Conservation (phyloP, 2,888 invertebrate genomes). For the Dusona sp. region DNA sequence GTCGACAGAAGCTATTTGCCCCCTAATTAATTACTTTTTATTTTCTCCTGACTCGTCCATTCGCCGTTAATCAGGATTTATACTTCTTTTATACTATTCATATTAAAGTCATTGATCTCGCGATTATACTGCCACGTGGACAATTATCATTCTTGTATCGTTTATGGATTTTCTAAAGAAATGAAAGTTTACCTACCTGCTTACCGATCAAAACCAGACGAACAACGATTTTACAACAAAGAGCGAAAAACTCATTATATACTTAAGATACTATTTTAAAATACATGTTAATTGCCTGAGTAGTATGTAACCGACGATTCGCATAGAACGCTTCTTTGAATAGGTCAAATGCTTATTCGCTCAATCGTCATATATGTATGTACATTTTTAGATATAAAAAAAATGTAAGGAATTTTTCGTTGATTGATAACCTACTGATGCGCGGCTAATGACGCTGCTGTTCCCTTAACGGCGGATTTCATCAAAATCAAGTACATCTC, state of each 20-base stretch:
- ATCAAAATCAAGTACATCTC: too few relatives aligned
- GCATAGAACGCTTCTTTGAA: constrained; percentile 49
- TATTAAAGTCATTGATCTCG: constrained; percentile 54
- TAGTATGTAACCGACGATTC: constrained; percentile 29
- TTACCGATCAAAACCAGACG: background rate
- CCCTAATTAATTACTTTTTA: constrained; percentile 68
- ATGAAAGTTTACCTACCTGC: too few relatives aligned
- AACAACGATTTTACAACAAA: constrained; percentile 15
- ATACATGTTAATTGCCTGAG: constrained; percentile 28
- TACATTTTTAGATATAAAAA: constrained; percentile 14
- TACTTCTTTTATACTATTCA: constrained; percentile 9
- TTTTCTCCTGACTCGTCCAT: background rate
- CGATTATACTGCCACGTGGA: constrained; percentile 24
- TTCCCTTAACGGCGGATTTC: constrained; percentile 11
- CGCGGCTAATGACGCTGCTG: background rate
- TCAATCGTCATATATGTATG: constrained; percentile 7
- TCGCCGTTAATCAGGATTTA: constrained; percentile 10
- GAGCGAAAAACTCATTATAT: constrained; percentile 26
- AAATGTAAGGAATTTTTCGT: background rate
- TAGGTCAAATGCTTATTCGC: constrained; percentile 29
- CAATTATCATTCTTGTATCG: constrained; percentile 9
- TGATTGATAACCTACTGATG: constrained; percentile 26
- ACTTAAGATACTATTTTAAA: constrained; percentile 10
- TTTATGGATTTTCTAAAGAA: background rate
- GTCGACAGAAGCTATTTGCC: constrained; percentile 79